These are phyloP conservation scores for Malaclemys terrapin DNA, from an alignment of 2,113 vertebrate species.

Conservation along the genomic window DNA sequence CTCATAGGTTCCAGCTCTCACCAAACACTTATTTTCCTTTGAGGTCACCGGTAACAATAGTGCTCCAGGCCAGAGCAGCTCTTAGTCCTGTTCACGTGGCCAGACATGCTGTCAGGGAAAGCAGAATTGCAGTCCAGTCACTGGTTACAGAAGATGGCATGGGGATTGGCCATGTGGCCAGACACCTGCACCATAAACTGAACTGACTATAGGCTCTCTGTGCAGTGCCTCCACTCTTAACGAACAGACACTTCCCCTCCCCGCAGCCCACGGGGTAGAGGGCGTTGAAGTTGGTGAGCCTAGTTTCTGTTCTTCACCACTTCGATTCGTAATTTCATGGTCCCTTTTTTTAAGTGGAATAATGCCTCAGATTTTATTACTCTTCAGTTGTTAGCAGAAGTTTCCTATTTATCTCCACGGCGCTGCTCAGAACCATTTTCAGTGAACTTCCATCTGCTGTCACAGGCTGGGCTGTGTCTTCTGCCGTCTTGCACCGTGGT, in stretches of 20 bases:
- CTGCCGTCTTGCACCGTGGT: neutral
- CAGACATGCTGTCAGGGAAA: neutral
- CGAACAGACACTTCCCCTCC: rapidly evolving
- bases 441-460: slow-evolving; percentile 43
- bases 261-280: rapidly evolving
- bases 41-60: neutral
- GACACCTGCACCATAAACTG: neutral
- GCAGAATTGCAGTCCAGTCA: neutral
- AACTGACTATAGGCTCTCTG: neutral
- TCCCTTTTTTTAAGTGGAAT: neutral
- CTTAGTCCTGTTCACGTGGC: neutral
- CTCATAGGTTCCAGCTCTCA: neutral
- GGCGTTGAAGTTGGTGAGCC: neutral
- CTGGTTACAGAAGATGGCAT: neutral
- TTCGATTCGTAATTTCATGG: neutral
- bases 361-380: neutral
- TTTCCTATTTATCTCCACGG: neutral
- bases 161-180: neutral
- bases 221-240: neutral
- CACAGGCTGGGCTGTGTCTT: slow-evolving; percentile 26
- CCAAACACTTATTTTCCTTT: too few species aligned
- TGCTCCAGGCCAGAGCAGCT: neutral
- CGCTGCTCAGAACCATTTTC: neutral
- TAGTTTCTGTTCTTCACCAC: neutral
- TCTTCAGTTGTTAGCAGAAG: neutral